Conservation (phyloP, 37 sponge, comb jelly and placozoan genomes). For the Geodia barretti region DNA sequence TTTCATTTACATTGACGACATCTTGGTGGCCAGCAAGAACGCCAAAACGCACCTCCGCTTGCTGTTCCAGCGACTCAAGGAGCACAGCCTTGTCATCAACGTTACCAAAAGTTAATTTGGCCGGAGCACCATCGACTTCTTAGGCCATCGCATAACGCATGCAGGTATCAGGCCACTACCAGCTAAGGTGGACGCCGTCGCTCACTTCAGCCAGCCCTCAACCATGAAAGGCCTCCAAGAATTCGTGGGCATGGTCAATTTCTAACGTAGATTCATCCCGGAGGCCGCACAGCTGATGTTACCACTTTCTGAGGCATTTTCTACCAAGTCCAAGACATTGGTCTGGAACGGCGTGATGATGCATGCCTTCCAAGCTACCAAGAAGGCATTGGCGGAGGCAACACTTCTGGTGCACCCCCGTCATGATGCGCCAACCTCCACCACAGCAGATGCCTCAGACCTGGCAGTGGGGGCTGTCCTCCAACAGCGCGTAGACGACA, state of each 20-base stretch:
- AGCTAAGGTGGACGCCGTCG: slow-evolving; percentile 30
- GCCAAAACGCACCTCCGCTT: slow-evolving; percentile 13
- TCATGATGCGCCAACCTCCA: background rate
- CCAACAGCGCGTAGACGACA: background rate
- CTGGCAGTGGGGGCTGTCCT: slow-evolving; percentile 10
- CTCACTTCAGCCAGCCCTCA: slow-evolving; percentile 20
- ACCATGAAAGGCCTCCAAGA: slow-evolving; percentile 28
- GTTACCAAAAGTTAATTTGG: slow-evolving; percentile 30
- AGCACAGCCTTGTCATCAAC: slow-evolving; percentile 40
- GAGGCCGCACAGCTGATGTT: slow-evolving; percentile 27
- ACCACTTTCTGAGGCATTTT: slow-evolving; percentile 37
- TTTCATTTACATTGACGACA: slow-evolving; percentile 43
- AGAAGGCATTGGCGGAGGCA: slow-evolving; percentile 3
- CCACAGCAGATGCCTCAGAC: slow-evolving; percentile 11
- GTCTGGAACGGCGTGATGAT: slow-evolving; percentile 13
- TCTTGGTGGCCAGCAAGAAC: slow-evolving; percentile 42
- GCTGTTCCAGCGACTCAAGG: slow-evolving; percentile 31
- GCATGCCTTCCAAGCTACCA: slow-evolving; percentile 6
- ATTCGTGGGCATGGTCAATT: slow-evolving; percentile 44
- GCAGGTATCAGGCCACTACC: slow-evolving; percentile 32
- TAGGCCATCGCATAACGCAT: slow-evolving; percentile 32
- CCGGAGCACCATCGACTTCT: slow-evolving; percentile 17
- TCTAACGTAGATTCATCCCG: slow-evolving; percentile 29
- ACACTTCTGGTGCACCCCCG: slow-evolving; percentile 2
- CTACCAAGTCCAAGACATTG: slow-evolving; percentile 31